phyloP scores from a whole-genome alignment of 2,113 vertebrate genomes.

The Pelusios castaneus region DNA sequence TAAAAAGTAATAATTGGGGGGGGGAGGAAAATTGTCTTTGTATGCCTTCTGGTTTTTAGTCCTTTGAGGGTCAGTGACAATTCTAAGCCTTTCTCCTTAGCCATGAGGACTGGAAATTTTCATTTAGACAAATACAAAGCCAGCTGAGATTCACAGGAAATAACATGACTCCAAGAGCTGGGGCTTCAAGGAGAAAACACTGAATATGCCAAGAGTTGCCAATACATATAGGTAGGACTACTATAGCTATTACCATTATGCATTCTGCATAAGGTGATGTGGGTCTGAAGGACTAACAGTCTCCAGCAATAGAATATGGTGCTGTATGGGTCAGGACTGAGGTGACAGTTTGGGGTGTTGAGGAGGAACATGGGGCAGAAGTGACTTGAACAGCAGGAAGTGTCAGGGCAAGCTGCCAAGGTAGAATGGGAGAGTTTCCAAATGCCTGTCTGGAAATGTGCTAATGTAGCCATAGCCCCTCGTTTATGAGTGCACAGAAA shows the following conservation, averaged over 20 bases:
- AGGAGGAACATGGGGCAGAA: not conserved
- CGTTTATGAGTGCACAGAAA: not conserved
- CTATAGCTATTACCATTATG: not conserved
- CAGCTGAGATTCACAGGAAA: not conserved
- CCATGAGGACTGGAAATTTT: not conserved
- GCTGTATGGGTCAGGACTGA: not conserved
- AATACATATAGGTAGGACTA: not conserved
- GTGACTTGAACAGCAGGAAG: not conserved
- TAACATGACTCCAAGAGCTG: fast-evolving
- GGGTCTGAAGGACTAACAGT: not conserved
- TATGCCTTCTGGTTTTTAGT: not conserved
- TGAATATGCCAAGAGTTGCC: not conserved
- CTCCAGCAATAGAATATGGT: not conserved
- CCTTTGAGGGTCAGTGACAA: no score
- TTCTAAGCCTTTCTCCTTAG: not conserved
- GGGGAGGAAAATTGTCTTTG: not conserved
- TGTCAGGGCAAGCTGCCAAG: not conserved
- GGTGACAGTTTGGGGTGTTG: not conserved
- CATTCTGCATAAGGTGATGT: not conserved
- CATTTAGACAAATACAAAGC: not conserved
- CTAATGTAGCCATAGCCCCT: fast-evolving
- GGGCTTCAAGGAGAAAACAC: not conserved
- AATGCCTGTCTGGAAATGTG: not conserved
- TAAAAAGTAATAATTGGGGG: not conserved
- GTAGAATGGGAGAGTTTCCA: not conserved